Evolutionary conservation across 2,888 invertebrate genomes (phyloP).

Genomic region (Campoletis raptor): DNA sequence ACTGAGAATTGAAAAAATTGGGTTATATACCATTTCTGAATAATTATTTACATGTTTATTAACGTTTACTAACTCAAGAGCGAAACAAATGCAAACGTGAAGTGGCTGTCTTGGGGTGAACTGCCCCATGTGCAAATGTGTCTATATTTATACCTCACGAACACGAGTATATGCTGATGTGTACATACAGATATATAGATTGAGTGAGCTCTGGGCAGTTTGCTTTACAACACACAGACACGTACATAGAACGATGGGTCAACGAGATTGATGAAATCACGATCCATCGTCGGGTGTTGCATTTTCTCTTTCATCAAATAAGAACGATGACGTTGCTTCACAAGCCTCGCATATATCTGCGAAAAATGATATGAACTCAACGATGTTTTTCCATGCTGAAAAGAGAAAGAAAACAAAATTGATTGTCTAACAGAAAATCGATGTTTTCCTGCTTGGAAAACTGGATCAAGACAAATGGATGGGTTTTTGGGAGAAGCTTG

Average conservation of each 20-base stretch:
- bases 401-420: neutral
- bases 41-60: neutral
- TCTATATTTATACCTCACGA: neutral
- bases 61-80: neutral
- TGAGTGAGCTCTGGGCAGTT: conserved; percentile 6
- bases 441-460: neutral
- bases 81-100: neutral
- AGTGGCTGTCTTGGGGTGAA: neutral
- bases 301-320: conserved; percentile 26
- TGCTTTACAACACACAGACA: conserved; percentile 32
- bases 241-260: conserved; percentile 33
- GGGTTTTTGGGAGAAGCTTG: neutral
- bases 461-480: neutral
- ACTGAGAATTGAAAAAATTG: neutral
- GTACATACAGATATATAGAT: conserved; percentile 8
- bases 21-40: neutral
- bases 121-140: neutral
- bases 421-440: neutral
- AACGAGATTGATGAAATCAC: conserved; percentile 63
- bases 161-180: neutral
- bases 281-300: conserved; percentile 23
- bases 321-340: conserved; percentile 32
- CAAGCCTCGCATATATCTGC: neutral
- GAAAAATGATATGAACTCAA: neutral
- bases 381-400: neutral